A percentile compares a stretch with the other conserved stretches of the same genome.
Conservation (phyloP, 1,140 invertebrate genomes). For the Cataglyphis hispanica region DNA sequence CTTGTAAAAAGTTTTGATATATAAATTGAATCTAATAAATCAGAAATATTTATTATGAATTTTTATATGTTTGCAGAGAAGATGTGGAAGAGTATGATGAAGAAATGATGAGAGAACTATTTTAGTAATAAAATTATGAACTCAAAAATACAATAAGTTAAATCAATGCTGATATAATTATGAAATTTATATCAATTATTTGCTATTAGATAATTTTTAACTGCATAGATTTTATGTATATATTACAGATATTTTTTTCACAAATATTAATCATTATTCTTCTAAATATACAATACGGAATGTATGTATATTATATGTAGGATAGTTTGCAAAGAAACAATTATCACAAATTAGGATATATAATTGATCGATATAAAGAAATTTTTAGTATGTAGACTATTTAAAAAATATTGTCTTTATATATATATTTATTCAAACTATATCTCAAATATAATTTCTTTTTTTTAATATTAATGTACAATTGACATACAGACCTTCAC, state of each 20-base stretch:
- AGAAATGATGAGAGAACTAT: slow-evolving; percentile 54
- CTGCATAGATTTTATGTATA: slow-evolving; percentile 11
- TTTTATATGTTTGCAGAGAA: slow-evolving; percentile 59
- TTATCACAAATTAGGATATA: not conserved
- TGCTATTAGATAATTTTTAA: slow-evolving; percentile 9
- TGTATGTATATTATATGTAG: not conserved
- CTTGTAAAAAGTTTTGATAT: slow-evolving; percentile 14
- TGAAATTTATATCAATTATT: slow-evolving; percentile 24
- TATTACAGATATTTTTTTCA: slow-evolving; percentile 24
- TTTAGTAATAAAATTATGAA: slow-evolving; percentile 37
- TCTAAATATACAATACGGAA: not conserved
- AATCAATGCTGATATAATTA: not conserved
- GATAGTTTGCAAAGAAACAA: not conserved
- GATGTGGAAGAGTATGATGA: slow-evolving; percentile 58
- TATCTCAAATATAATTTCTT: slow-evolving; percentile 43
- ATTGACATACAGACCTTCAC: not conserved
- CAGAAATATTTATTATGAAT: slow-evolving; percentile 52
- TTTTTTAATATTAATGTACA: not conserved
- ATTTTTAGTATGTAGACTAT: not conserved
- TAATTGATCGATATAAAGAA: not conserved
- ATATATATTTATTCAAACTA: slow-evolving; percentile 35
- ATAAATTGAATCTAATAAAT: slow-evolving; percentile 1
- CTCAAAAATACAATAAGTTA: not conserved
- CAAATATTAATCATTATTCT: slow-evolving; percentile 3
- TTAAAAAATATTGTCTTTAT: not conserved